A percentile compares a stretch with the other conserved stretches of the same genome.
Evolutionary conservation across 2,888 invertebrate genomes (phyloP).

Genomic region (Muscina levida): DNA sequence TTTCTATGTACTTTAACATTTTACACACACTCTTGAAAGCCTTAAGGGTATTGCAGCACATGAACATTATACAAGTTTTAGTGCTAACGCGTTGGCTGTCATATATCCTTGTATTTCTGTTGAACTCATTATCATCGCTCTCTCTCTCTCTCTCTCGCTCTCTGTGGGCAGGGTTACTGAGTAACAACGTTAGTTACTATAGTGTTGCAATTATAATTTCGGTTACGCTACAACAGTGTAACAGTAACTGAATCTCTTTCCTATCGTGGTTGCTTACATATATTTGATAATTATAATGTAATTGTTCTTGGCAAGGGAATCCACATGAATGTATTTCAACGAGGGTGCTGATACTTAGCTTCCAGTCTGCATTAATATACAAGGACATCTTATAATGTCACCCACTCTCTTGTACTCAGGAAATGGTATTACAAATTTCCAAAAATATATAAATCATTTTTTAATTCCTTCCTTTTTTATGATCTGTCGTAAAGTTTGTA

Average conservation of each 20-base stretch:
- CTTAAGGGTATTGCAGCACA: conserved; percentile 71
- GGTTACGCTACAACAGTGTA: conserved; percentile 33
- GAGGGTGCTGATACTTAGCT: background rate
- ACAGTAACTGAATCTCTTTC: background rate
- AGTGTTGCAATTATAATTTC: conserved; percentile 74
- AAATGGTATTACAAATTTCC: background rate
- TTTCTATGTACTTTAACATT: conserved; percentile 70
- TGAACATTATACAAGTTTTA: conserved; percentile 18
- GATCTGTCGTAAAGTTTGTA: conserved; percentile 17
- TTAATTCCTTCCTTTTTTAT: background rate
- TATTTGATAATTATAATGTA: conserved; percentile 67
- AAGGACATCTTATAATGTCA: background rate
- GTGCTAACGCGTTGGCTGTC: conserved; percentile 32
- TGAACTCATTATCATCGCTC: conserved; percentile 63
- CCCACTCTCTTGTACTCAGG: background rate
- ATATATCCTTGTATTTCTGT: conserved; percentile 45
- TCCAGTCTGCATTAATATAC: background rate
- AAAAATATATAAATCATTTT: conserved; percentile 19
- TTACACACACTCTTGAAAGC: conserved; percentile 71
- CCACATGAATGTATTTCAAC: background rate
- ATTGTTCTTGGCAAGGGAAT: conserved; percentile 57
- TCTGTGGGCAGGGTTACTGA: conserved; percentile 6
- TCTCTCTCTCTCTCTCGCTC: too few relatives aligned
- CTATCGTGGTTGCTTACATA: conserved; percentile 10
- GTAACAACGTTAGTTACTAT: conserved; percentile 62